Conservation (phyloP, 2,113 vertebrate genomes). For the Tachysurus vachellii region DNA sequence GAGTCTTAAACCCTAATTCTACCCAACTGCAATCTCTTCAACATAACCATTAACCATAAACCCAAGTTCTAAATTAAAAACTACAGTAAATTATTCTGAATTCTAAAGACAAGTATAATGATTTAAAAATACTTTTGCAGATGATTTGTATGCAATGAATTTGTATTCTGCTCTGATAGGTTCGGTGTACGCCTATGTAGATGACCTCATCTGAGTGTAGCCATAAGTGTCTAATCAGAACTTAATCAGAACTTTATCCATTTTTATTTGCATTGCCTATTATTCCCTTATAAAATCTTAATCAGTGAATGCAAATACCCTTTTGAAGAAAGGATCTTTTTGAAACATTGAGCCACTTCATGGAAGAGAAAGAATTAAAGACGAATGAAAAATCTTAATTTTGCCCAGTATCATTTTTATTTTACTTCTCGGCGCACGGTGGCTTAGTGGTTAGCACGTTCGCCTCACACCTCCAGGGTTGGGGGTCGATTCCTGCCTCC, state of each 20-base stretch:
- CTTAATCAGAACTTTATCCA: not conserved
- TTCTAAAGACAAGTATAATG: not conserved
- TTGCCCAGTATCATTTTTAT: not conserved
- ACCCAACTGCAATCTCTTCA: not conserved
- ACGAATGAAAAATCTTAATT: not conserved
- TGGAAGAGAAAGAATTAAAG: not conserved
- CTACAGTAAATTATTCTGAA: not conserved
- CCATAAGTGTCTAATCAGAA: not conserved
- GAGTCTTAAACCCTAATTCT: not conserved
- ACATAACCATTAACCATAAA: not conserved
- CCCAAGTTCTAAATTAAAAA: not conserved
- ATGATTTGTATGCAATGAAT: not conserved
- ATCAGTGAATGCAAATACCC: not conserved
- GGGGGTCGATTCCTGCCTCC: too few species aligned
- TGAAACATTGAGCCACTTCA: not conserved
- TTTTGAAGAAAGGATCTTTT: not conserved
- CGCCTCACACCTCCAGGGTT: too few species aligned
- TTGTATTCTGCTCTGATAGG: not conserved
- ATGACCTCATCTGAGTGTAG: not conserved
- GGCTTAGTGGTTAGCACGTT: too few species aligned
- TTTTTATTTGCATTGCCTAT: not conserved
- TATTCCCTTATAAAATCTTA: not conserved
- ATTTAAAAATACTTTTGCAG: not conserved
- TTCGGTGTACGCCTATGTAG: not conserved
- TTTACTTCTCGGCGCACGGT: too few species aligned